phyloP scores from a whole-genome alignment of 2,797 vertebrate genomes.

The Sphaeramia orbicularis region DNA sequence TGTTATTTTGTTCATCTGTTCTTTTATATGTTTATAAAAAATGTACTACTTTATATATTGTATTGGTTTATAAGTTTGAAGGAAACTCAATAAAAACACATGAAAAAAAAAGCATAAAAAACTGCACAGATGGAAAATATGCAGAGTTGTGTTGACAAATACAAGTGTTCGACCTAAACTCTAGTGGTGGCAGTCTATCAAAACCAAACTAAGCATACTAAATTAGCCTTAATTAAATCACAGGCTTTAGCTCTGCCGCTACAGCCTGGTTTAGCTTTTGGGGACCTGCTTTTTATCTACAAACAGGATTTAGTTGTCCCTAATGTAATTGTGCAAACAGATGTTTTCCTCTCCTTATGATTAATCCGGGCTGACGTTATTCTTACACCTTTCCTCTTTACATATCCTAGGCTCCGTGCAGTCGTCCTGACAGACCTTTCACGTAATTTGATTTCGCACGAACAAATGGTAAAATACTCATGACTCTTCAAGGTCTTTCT shows the following conservation, averaged over 20 bases:
- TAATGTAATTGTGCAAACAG: not conserved
- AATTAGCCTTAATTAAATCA: no score
- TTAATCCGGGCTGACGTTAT: constrained; percentile 21
- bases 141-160: no score
- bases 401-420: not conserved
- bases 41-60: no score
- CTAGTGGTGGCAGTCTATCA: no score
- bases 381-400: constrained; percentile 1
- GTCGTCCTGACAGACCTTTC: constrained; percentile 33
- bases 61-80: no score
- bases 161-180: no score
- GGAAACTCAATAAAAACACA: no score
- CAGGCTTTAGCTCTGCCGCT: constrained; percentile 11
- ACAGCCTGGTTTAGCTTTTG: not conserved
- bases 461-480: constrained; percentile 56
- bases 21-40: no score
- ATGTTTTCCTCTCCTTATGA: constrained; percentile 6
- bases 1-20: no score
- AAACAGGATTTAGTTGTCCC: not conserved
- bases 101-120: no score
- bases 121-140: no score
- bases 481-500: constrained; percentile 50
- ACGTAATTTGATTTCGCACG: constrained; percentile 52
- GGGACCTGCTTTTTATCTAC: not conserved
- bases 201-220: no score